Evolutionary conservation across 2,113 vertebrate genomes (phyloP), one percentile per base, ranked within the genome.

Genomic region (Pseudolaguvia tuberculata): DNA sequence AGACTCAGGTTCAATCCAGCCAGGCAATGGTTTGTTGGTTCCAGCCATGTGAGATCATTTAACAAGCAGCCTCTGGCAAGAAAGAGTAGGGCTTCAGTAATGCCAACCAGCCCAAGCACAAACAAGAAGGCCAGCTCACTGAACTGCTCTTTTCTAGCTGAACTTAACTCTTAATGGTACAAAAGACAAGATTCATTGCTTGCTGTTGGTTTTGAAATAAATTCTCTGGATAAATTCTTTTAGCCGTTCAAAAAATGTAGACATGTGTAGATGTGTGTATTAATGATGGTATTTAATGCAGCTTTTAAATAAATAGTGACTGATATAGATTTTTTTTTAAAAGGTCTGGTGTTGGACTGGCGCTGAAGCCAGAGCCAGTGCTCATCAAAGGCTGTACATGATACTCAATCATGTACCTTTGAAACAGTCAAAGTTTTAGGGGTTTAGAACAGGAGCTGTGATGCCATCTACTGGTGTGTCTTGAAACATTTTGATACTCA

Each of bases 71-170:
- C 76, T 58, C 61, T 31, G 70, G 35, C 14, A 29, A 77, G 68
- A 20, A 62, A 50, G 35, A 61, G 18, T 47, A 66, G n/a, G 10
- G 39, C 58, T n/a, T 57, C 20, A 29, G 31, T 73, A 78, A 82
- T 80, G 70, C 73, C 56, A 76, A 70, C 21, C 63, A 47, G 45
- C 53, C 55, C 53, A 72, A 79, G 76, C 76, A 68, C 23, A 53
- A 52, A 59, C 53, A 70, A 15, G 31, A 53, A 20, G 17, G 53
- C 51, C 25, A 57, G 29, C 48, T 29, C 21, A 52, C 23, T 71
- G 59, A 57, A 50, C 21, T 45, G 53, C 59, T 75, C 57, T 63
- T 35, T 69, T 73, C 20, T 71, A 53, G 72, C 65, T 27, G 62
- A 35, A 70, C 1, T 42, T 21, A 47, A n/a, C 39, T 68, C 20